phyloP scores from a whole-genome alignment of 2,113 vertebrate genomes.

The Gallinago paraguaiae region DNA sequence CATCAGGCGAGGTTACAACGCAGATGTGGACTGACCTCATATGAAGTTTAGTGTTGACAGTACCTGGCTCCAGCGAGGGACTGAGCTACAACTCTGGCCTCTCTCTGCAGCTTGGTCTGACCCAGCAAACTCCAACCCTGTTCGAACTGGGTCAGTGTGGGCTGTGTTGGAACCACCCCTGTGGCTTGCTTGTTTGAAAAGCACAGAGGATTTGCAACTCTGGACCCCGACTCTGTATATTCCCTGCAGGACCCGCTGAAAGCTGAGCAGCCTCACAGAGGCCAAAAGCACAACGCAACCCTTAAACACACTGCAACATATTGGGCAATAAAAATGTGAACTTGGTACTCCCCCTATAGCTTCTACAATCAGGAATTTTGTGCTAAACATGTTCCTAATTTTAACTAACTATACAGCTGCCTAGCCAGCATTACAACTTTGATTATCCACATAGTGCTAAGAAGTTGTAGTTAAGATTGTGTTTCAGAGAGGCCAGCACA shows the following conservation, averaged over 20 bases:
- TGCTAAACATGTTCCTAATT: neutral
- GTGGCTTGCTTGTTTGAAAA: neutral
- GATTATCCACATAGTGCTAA: fast-evolving
- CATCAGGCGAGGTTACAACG: neutral
- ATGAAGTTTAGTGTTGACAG: neutral
- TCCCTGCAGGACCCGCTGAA: neutral
- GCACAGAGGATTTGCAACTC: neutral
- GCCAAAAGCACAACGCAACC: neutral
- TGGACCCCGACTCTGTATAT: neutral
- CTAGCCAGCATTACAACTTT: neutral
- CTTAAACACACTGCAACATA: neutral
- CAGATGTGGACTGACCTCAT: neutral
- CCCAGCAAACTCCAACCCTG: neutral
- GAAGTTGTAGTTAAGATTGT: neutral
- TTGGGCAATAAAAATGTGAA: neutral
- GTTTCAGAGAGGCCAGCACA: neutral
- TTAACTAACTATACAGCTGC: neutral
- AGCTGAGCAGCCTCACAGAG: fast-evolving
- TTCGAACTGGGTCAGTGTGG: neutral
- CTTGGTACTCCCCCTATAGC: neutral
- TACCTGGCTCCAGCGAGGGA: neutral
- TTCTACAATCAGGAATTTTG: neutral
- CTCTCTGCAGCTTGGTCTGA: neutral
- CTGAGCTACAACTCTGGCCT: neutral
- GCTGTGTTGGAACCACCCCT: neutral